These are phyloP conservation scores for Oceanodroma tethys DNA, from an alignment of 2,113 vertebrate genomes.

Conservation along the genomic window DNA sequence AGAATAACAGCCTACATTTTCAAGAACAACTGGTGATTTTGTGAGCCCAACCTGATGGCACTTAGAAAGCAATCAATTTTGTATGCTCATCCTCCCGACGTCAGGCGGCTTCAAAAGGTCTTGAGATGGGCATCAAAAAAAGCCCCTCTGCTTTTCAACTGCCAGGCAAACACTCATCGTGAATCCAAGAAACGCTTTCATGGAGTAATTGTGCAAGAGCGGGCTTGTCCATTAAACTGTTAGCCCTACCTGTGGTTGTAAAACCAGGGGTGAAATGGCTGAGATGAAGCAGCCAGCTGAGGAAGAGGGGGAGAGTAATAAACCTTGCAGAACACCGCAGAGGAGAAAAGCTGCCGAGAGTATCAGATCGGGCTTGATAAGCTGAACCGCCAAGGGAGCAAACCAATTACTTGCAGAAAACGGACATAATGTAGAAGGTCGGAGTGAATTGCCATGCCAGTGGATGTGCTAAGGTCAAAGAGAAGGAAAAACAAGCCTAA, in stretches of 20 bases:
- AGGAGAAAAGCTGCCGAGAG: neutral
- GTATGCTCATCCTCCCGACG: rapidly evolving
- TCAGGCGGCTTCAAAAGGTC: neutral
- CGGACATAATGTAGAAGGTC: neutral
- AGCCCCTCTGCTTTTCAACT: neutral
- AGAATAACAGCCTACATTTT: neutral
- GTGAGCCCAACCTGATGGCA: neutral
- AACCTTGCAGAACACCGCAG: neutral
- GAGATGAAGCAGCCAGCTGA: neutral
- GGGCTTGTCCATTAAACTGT: neutral
- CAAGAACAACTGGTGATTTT: neutral
- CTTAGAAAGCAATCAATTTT: neutral
- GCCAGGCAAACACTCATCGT: rapidly evolving
- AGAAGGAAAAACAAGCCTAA: neutral
- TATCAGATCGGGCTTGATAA: neutral
- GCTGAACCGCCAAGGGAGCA: neutral
- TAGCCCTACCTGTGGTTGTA: neutral
- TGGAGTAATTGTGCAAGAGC: slow-evolving; percentile 24
- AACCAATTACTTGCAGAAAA: neutral
- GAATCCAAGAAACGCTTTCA: neutral
- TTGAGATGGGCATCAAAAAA: neutral
- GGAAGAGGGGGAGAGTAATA: neutral
- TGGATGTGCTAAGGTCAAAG: neutral
- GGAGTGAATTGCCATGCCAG: neutral
- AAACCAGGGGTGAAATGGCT: neutral